Evolutionary conservation across 2,888 invertebrate species (phyloP), one percentile per base, ranked within the genome.

Genomic region (Cataglyphis altisquamis): DNA sequence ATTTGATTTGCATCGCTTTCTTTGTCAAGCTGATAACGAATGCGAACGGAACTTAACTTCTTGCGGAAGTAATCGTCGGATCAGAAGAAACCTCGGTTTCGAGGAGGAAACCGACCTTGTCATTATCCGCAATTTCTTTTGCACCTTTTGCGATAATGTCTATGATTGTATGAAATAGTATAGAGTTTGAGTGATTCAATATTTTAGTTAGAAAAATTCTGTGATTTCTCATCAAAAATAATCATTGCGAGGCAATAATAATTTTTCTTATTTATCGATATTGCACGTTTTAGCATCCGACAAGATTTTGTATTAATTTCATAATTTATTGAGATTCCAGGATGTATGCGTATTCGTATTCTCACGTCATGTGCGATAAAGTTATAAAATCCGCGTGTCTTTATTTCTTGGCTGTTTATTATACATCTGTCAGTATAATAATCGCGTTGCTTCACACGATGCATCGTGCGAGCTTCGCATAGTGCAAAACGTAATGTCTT

Each of bases 401-500:
- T 52, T 52, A 52, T 52, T n/a, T 60, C 36, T 67, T 32, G 48
- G 41, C 21, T 36, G 25, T 70, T 80, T 39, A 36, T 70, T 72
- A 72, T 60, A 45, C 32, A 67, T 67, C 36, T 77, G 21, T 29
- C 68, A n/a, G 29, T 57, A 36, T 21, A 60, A 60, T 72, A 78
- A 78, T 36, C 45, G 15, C 15, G 41, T n/a, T 21, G 41, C 12
- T 45, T 25, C 45, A 15, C 68, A 68, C 60, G 36, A 68, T 32
- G 64, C 25, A 60, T 36, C 77, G 75, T 75, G 82, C 66, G 39
- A 77, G 66, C 60, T 41, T 66, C 75, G 66, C 66, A n/a, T 41
- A 41, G 68, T 68, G 82, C 63, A 81, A 84, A 9, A 82, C 74
- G 41, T 68, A 57, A 77, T 57, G 52, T 72, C 80, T 72, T 72